phyloP scores from a whole-genome alignment of 2,888 invertebrate species.

The Timema podura region DNA sequence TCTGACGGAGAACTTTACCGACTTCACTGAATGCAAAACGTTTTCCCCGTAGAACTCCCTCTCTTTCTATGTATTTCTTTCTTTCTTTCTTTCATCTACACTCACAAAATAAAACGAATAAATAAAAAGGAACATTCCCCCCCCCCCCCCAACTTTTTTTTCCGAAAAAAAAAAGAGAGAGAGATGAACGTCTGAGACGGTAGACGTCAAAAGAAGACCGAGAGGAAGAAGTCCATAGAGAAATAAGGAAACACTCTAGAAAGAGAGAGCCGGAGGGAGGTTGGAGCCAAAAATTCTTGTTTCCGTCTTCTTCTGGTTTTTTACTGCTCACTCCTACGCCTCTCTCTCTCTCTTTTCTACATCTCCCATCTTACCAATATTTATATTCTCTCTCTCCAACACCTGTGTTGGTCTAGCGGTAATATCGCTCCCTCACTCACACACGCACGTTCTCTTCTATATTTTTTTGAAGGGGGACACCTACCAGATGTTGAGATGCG shows the following conservation, averaged over 20 bases:
- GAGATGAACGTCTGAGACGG: background rate
- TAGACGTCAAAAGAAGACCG: background rate
- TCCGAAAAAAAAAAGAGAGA: background rate
- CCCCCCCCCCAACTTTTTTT: background rate
- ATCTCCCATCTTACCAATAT: background rate
- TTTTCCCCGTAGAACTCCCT: background rate
- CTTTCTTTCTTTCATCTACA: conserved; percentile 10
- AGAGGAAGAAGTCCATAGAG: background rate
- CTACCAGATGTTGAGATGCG: no score
- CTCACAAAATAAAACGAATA: conserved; percentile 14
- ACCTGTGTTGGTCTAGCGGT: no score
- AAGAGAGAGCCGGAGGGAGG: conserved; percentile 13
- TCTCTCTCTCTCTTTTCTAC: background rate
- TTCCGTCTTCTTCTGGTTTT: background rate
- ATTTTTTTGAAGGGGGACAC: no score
- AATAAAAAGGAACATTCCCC: conserved; percentile 2
- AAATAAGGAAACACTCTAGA: conserved; percentile 10
- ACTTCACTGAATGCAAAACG: conserved; percentile 8
- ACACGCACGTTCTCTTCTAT: no score
- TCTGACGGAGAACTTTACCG: no score
- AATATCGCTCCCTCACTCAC: no score
- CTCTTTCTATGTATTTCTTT: background rate
- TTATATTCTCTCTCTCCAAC: conserved; percentile 3
- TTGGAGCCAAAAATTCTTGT: conserved; percentile 14
- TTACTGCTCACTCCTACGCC: background rate